Evolutionary conservation across 2,797 vertebrate genomes (phyloP), one percentile per base, ranked within the genome.

Genomic region (Heterohyrax brucei): DNA sequence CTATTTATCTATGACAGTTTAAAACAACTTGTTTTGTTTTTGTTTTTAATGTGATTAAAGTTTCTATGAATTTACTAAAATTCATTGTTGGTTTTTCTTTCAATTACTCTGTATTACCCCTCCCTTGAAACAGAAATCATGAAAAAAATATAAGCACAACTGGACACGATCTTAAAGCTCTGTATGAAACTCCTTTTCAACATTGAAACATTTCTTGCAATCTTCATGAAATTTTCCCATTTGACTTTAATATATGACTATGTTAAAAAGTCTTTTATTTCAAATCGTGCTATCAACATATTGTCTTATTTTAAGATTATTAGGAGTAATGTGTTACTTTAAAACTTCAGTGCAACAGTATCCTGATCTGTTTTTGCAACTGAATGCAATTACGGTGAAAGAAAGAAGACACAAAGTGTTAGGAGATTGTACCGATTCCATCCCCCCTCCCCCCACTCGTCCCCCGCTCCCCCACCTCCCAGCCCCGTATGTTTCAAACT

Each of bases 211-310:
- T 14, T 2, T 72, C 10, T 9, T 48, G 48, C 1, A n/a, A 5
- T 9, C 39, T 86, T 10, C 28, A 30, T 66, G 87, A 33, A 19
- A 28, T 75, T 72, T 76, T 64, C 7, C 22, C 8, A 12, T 66
- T 50, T 21, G 24, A 4, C 10, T 84, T 93, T 76, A 66, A 85
- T 70, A n/a, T 59, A 86, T 89, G 19, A 66, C 70, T 53, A 14
- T 44, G 30, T 53, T 82, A 75, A 78, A 78, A 70, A 33, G 39
- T 39, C 39, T 79, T 8, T 53, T 91, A 80, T 90, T 93, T 85
- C 5, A 88, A 73, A 56, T 21, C 61, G 46, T 70, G 24, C 66
- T 75, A 64, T 56, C 10, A 75, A n/a, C 39, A 39, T 33, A 61
- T 44, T 44, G 6, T 76, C 86, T 87, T 87, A 66, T 21, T 61